Percentiles rank a stretch among this genome's conserved stretches.
These are phyloP conservation scores for Zygogramma bicolorata DNA, from an alignment of 2,888 invertebrate species.

Conservation along the genomic window DNA sequence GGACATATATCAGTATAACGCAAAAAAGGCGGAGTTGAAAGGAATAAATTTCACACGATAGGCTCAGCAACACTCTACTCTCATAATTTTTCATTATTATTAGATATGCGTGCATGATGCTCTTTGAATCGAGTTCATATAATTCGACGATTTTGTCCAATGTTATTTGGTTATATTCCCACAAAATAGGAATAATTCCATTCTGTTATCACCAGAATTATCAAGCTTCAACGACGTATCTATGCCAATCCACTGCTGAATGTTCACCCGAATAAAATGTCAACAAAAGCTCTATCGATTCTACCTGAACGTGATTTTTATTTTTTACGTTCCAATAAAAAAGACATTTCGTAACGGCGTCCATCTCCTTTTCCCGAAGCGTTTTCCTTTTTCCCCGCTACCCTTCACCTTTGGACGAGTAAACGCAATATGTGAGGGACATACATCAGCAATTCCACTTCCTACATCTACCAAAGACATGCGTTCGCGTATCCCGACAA, in stretches of 20 bases:
- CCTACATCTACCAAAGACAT: constrained; percentile 34
- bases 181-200: no score
- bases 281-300: constrained; percentile 36
- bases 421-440: constrained; percentile 58
- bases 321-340: constrained; percentile 62
- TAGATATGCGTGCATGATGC: no score
- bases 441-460: constrained; percentile 59
- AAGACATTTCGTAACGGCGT: constrained; percentile 63
- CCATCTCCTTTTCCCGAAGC: constrained; percentile 62
- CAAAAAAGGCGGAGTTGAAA: no score
- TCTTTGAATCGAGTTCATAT: no score
- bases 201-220: not conserved
- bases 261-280: constrained; percentile 3
- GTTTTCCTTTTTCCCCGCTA: constrained; percentile 52
- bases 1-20: no score
- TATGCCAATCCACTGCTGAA: not conserved
- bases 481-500: constrained; percentile 16
- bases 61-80: no score
- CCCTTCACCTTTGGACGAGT: constrained; percentile 46
- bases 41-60: no score
- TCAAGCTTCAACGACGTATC: not conserved
- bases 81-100: no score
- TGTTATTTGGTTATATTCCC: no score
- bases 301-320: constrained; percentile 61
- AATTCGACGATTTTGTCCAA: no score